Evolutionary conservation across 2,797 vertebrate species (phyloP), one percentile per base, ranked within the genome.

Genomic region (Lerista edwardsae): DNA sequence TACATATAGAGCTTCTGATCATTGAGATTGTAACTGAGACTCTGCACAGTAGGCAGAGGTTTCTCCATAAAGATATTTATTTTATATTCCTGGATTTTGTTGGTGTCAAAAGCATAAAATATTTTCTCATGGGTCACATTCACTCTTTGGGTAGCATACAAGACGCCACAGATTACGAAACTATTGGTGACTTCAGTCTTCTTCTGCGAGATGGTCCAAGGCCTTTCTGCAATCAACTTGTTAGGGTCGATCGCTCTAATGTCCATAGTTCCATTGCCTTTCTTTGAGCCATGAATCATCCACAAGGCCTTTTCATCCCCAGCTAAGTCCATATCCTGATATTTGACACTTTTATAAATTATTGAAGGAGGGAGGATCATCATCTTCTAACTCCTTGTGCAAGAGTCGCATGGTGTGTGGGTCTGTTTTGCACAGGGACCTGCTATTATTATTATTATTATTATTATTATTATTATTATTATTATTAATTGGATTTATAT

Each of bases 291-390:
- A 34, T 95, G 97, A n/a, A 96, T 93, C n/a, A 96, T 94, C 96
- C 96, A 97, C 57, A 97, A 82, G 1, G 94, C 95, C 29, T 86
- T 94, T 88, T 97, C 96, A 92, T 97, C 96, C 3, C 91, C 92
- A 79, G 95, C 93, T 87, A 97, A 96, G 88, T 97, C 95, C 68
- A 97, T 55, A 89, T 94, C 92, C 78, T 96, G 96, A 89, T 86
- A 94, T 0, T 8, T 3, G 9, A 94, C 95, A 21, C 94, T 93
- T 27, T 92, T 90, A 82, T 96, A 97, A 0, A 14, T 85, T 61
- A 78, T 95, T 96, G 64, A 57, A 89, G 9, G 88, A 72, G 0
- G 96, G 94, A 41, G 68, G 68, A 71, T 71, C 36, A 39, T 71
- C 23, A 2, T 90, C 83, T 27, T 94, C 51, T 51, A 93, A 55